These are phyloP conservation scores for Pachycephus smyrnensis DNA, from an alignment of 2,888 invertebrate species.

Conservation along the genomic window DNA sequence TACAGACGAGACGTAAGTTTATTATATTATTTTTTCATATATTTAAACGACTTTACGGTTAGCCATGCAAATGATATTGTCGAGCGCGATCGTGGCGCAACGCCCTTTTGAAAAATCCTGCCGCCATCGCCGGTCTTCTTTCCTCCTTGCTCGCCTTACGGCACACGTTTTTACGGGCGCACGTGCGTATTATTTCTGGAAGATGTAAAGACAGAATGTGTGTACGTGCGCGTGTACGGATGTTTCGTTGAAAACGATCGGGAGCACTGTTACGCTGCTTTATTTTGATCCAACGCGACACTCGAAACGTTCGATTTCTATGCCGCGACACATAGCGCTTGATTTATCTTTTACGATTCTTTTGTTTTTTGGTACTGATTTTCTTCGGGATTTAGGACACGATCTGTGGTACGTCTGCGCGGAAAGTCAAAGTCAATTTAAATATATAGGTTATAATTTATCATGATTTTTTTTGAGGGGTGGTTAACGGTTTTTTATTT, in stretches of 20 bases:
- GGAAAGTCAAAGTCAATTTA: too few relatives aligned
- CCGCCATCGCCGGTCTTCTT: not conserved
- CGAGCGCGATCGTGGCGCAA: not conserved
- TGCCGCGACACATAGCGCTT: not conserved
- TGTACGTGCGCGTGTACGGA: not conserved
- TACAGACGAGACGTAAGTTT: conserved; percentile 4
- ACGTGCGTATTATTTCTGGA: not conserved
- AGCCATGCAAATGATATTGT: not conserved
- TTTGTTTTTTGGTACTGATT: not conserved
- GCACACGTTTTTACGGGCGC: not conserved
- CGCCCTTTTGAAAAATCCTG: not conserved
- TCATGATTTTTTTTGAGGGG: not conserved
- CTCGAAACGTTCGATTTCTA: not conserved
- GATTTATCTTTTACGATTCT: not conserved
- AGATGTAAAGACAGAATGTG: not conserved
- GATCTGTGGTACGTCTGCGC: not conserved
- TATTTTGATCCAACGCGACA: not conserved
- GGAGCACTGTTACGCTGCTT: not conserved
- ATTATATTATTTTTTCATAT: not conserved
- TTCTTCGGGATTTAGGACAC: not conserved
- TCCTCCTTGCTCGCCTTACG: not conserved
- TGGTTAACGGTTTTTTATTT: not conserved
- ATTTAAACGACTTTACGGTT: not conserved
- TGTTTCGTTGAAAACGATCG: not conserved
- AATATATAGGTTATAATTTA: not conserved